These are phyloP conservation scores for Parnassius orleans DNA, from an alignment of 2,888 invertebrate genomes.

Conservation along the genomic window DNA sequence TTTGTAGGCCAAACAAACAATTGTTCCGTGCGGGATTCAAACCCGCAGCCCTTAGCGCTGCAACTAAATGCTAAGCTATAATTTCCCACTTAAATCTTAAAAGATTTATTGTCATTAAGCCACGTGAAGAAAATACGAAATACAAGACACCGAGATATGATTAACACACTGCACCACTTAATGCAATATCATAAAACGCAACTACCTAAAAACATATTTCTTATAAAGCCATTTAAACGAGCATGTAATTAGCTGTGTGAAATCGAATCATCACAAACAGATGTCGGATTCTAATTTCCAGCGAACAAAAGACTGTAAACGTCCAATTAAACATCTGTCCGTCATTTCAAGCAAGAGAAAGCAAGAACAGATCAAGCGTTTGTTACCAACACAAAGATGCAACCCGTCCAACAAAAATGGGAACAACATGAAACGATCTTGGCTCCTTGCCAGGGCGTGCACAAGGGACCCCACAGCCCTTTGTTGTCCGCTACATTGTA, in stretches of 20 bases:
- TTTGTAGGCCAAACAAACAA: too few relatives aligned
- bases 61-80: too few relatives aligned
- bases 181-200: too few relatives aligned
- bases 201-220: too few relatives aligned
- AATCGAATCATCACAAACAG: constrained; percentile 6
- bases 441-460: constrained; percentile 17
- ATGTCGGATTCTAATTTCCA: constrained; percentile 6
- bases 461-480: constrained; percentile 17
- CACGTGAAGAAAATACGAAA: too few relatives aligned
- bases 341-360: constrained; percentile 1
- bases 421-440: constrained; percentile 8
- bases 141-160: too few relatives aligned
- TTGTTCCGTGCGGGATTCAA: too few relatives aligned
- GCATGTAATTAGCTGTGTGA: constrained; percentile 12
- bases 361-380: constrained; percentile 4
- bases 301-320: constrained; percentile 22
- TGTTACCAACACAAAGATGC: constrained; percentile 16
- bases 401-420: constrained; percentile 13
- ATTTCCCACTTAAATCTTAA: too few relatives aligned
- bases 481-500: constrained; percentile 8
- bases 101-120: too few relatives aligned
- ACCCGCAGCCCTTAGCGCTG: too few relatives aligned
- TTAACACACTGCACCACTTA: too few relatives aligned
- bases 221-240: not conserved
- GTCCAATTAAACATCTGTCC: constrained; percentile 15